phyloP scores from a whole-genome alignment of 2,797 vertebrate genomes.

The Molossus molossus region DNA sequence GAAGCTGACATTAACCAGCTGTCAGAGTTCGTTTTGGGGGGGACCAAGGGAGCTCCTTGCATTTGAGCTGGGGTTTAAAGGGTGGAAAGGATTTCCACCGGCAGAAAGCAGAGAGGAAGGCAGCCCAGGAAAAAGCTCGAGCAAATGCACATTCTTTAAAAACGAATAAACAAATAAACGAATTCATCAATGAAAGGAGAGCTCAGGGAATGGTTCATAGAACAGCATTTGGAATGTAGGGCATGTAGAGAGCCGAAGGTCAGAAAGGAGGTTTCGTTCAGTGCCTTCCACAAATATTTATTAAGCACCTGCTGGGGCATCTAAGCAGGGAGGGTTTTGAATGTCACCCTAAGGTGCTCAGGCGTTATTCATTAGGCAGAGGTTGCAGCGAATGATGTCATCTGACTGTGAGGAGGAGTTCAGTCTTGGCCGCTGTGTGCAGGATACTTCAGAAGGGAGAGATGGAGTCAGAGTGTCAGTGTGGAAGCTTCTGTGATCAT shows the following conservation, averaged over 20 bases:
- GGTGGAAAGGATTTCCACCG: slow-evolving; percentile 1
- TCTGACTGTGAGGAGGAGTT: not conserved
- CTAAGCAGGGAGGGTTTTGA: not conserved
- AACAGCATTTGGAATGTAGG: not conserved
- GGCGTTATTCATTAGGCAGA: not conserved
- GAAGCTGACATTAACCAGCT: not conserved
- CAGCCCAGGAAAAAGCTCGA: not conserved
- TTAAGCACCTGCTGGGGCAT: not conserved
- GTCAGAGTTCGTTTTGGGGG: not conserved
- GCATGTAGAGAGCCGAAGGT: not conserved
- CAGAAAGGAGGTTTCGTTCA: not conserved
- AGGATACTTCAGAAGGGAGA: not conserved
- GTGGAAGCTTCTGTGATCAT: not conserved
- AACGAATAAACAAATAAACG: not conserved
- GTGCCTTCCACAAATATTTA: not conserved
- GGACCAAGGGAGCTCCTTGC: not conserved
- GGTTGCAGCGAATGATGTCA: not conserved
- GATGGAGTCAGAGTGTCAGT: not conserved
- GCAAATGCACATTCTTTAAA: not conserved
- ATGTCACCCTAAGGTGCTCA: not conserved
- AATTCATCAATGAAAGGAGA: not conserved
- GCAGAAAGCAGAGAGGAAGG: not conserved
- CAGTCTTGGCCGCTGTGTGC: not conserved
- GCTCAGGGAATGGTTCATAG: not conserved
- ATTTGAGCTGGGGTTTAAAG: slow-evolving; percentile 28